A percentile compares a stretch with the other conserved stretches of the same genome.
Conservation (phyloP, 2,888 invertebrate genomes). For the Griposia aprilina region DNA sequence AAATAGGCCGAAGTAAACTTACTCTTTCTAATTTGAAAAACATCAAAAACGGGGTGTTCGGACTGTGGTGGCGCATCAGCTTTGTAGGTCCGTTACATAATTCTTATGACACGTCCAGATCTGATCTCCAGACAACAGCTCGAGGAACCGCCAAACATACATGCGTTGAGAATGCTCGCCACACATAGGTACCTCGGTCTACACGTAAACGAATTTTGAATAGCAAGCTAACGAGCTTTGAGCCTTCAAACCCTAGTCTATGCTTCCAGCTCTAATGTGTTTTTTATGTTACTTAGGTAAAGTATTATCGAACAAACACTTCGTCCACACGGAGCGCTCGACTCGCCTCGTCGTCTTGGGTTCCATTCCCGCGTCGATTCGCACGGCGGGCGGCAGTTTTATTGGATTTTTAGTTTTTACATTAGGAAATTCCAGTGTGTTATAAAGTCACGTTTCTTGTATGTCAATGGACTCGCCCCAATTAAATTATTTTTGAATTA, state of each 20-base stretch:
- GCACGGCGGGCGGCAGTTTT: neutral
- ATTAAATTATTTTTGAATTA: too few species aligned
- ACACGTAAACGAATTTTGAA: neutral
- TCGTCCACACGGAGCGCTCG: neutral
- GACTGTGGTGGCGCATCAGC: neutral
- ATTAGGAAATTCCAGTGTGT: neutral
- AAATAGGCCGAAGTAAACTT: neutral
- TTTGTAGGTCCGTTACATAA: neutral
- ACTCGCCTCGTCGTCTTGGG: neutral
- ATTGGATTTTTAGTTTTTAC: neutral
- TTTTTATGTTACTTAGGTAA: neutral
- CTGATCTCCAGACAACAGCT: neutral
- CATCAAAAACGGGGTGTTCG: neutral
- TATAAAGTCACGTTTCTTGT: too few species aligned
- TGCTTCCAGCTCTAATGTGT: neutral
- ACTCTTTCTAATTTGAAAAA: slow-evolving; percentile 1
- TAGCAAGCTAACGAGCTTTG: neutral
- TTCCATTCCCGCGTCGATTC: neutral
- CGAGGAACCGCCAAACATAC: neutral
- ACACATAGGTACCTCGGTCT: neutral
- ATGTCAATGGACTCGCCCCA: too few species aligned
- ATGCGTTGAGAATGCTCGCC: neutral
- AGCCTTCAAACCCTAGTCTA: too few species aligned
- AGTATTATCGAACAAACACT: neutral
- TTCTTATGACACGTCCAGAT: too few species aligned